Base-by-base conservation (phyloP, 2,888 invertebrate genomes). In the Rhamnusium bicolor region DNA sequence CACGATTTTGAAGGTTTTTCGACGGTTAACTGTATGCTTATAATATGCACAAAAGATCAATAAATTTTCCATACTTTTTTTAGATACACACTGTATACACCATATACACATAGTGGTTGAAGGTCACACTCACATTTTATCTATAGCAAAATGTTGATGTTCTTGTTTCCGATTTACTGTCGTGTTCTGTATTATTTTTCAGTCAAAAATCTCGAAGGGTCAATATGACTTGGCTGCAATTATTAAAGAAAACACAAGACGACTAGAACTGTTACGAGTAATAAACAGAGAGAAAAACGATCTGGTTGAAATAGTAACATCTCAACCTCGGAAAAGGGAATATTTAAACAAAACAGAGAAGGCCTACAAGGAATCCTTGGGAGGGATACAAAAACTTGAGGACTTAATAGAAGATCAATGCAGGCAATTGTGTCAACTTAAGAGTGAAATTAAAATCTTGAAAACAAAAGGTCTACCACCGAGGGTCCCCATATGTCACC, bases 201-300 rank as follows among this genome's bases (percentile, higher is more conserved):
- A 89, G 87, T 76, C 82, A 68, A 81, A 84, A 72, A 84, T 88
- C 67, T 81, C 79, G 0, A 77, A 85, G 12, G 83, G 86, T 72
- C 86, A 90, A 79, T 82, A 85, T 18, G 85, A 88, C 60, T 80
- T 91, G 32, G 86, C 89, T 8, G 85, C 86, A 70, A 85, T 88
- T 27, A 89, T 91, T 2, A 88, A 89, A 74, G 88, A 89, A 32
- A 91, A 92, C 75, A 91, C 92, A 0, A 89, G 90, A 70, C 90
- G 90, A 74, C 78, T 91, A 32, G 91, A 91, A 80, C 86, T 92
- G 14, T 75, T 91, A 5, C 88, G 90, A 0, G 85, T 91, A n/a
- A 84, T 92, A 27, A 90, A 89, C 54, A 90, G 89, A 62, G 91
- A 92, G 78, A 89, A 89, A 77, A 85, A 87, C 2, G 88, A 89